Evolutionary conservation across 1,140 invertebrate species (phyloP).

Genomic region (Lordiphosa stackelbergi): DNA sequence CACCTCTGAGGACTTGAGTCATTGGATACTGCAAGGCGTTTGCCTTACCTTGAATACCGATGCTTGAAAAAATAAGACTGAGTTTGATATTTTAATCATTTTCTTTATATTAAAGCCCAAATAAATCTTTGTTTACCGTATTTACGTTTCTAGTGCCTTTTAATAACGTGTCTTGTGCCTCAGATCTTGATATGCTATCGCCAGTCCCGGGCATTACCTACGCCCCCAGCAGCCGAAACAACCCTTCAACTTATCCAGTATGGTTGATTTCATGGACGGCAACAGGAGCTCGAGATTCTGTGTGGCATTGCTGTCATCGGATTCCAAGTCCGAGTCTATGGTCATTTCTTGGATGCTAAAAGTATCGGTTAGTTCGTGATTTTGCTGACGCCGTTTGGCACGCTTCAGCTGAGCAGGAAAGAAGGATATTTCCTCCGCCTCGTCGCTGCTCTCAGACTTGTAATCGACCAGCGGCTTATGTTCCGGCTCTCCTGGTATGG

Average conservation of each 20-base stretch:
- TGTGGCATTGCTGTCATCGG: slow-evolving; percentile 71
- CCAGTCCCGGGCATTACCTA: slow-evolving; percentile 49
- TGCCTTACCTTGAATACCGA: slow-evolving; percentile 88
- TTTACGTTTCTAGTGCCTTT: slow-evolving; percentile 65
- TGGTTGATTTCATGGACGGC: slow-evolving; percentile 63
- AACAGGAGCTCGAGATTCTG: slow-evolving; percentile 72
- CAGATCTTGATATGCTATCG: slow-evolving; percentile 13
- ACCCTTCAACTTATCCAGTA: slow-evolving; percentile 65
- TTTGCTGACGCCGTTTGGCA: slow-evolving; percentile 56
- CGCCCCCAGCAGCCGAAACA: slow-evolving; percentile 67
- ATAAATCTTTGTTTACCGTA: slow-evolving; percentile 49
- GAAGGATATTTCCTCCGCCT: slow-evolving; percentile 72
- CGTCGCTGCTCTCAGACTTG: slow-evolving; percentile 74
- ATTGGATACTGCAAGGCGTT: slow-evolving; percentile 93
- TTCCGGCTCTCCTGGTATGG: slow-evolving; percentile 69
- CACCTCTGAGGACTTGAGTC: slow-evolving; percentile 87
- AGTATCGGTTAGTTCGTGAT: slow-evolving; percentile 69
- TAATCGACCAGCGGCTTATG: slow-evolving; percentile 75
- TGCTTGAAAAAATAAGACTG: slow-evolving; percentile 78
- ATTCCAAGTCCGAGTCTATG: slow-evolving; percentile 71
- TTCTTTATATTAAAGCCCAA: slow-evolving; percentile 41
- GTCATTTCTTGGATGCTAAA: slow-evolving; percentile 77
- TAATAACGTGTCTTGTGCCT: slow-evolving; percentile 68
- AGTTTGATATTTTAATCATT: slow-evolving; percentile 17
- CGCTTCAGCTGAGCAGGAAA: slow-evolving; percentile 68